Conservation (phyloP, 2,888 invertebrate genomes). For the Sminthurinus aureus region DNA sequence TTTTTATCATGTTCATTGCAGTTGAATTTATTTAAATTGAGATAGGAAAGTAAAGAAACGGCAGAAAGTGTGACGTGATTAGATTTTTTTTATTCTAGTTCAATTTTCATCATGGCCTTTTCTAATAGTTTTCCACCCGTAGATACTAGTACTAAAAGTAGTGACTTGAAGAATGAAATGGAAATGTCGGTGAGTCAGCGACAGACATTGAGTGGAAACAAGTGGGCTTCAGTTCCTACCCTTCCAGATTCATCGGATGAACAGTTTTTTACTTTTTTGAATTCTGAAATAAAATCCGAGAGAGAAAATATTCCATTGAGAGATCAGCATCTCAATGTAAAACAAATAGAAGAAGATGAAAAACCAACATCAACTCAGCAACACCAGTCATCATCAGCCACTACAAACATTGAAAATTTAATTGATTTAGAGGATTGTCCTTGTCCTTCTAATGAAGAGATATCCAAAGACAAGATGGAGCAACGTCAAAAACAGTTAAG, state of each 20-base stretch:
- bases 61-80: not conserved
- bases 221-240: slow-evolving; percentile 33
- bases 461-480: not conserved
- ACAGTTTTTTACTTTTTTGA: not conserved
- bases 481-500: not conserved
- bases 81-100: not conserved
- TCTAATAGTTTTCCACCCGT: slow-evolving; percentile 35
- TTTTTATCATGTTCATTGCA: slow-evolving; percentile 5
- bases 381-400: not conserved
- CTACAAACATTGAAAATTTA: not conserved
- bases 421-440: not conserved
- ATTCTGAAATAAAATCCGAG: not conserved
- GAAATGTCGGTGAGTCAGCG: not conserved
- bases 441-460: not conserved
- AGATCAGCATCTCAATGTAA: too few species aligned
- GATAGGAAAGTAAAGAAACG: not conserved
- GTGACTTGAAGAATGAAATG: slow-evolving; percentile 14
- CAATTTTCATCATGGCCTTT: slow-evolving; percentile 22
- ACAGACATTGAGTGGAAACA: not conserved
- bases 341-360: too few species aligned
- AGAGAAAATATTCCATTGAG: not conserved
- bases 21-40: slow-evolving; percentile 8
- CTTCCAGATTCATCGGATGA: not conserved
- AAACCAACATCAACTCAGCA: not conserved
- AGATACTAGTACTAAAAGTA: slow-evolving; percentile 19